Evolutionary conservation across 64 coral and sea anemone genomes (phyloP).

Genomic region (Pachyseris speciosa): DNA sequence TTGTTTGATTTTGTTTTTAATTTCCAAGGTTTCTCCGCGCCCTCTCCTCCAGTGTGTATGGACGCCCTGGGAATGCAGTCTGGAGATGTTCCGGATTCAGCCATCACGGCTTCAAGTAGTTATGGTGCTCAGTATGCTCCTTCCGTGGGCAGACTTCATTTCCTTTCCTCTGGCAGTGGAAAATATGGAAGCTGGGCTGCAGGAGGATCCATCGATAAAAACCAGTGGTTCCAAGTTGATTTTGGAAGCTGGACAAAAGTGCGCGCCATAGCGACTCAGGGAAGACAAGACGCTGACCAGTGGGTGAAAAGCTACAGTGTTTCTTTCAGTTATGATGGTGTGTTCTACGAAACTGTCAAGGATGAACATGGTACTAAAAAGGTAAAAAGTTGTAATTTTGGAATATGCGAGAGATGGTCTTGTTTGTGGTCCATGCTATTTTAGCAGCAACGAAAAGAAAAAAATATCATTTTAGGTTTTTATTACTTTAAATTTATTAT

Average conservation of each 20-base stretch:
- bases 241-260: slow-evolving; percentile 33
- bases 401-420: no score
- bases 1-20: no score
- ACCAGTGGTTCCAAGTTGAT: slow-evolving; percentile 64
- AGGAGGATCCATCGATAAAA: not conserved
- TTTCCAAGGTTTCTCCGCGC: not conserved
- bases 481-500: no score
- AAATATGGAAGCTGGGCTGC: slow-evolving; percentile 51
- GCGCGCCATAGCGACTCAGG: slow-evolving; percentile 25
- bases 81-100: slow-evolving; percentile 13
- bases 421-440: no score
- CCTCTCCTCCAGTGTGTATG: slow-evolving; percentile 12
- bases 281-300: slow-evolving; percentile 18
- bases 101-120: slow-evolving; percentile 50
- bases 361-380: not conserved
- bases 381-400: no score
- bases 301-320: slow-evolving; percentile 62
- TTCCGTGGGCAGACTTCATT: slow-evolving; percentile 37
- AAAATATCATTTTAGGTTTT: no score
- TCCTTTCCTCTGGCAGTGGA: slow-evolving; percentile 2
- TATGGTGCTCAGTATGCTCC: slow-evolving; percentile 2
- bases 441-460: no score
- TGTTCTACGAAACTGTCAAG: not conserved
- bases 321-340: slow-evolving; percentile 32
- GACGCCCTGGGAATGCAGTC: slow-evolving; percentile 45